A percentile compares a stretch with the other conserved stretches of the same genome.
phyloP scores from a whole-genome alignment of 2,113 vertebrate genomes.

The human region GRCh38 chr1:199995001-199995500 shows the following conservation, averaged over 20 bases:
- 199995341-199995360: not conserved
- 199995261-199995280: not conserved
- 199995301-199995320: not conserved
- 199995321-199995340: not conserved
- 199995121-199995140: not conserved
- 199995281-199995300: not conserved
- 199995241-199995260: not conserved
- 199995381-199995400: slow-evolving; percentile 70
- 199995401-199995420: slow-evolving; percentile 81
- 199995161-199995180: not conserved
- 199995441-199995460: slow-evolving; percentile 91
- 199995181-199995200: not conserved
- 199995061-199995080: not conserved
- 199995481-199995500: slow-evolving; percentile 85
- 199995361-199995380: slow-evolving; percentile 26
- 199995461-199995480: slow-evolving; percentile 86
- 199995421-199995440: slow-evolving; percentile 85
- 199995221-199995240: not conserved
- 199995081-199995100: not conserved
- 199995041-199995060: not conserved
- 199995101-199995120: not conserved
- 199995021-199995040: not conserved
- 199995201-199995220: not conserved
- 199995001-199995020: not conserved
- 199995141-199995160: not conserved